Base-by-base conservation (phyloP, 37 sponge, comb jelly and placozoan species). In the Chondrilla cf. caribensis region DNA sequence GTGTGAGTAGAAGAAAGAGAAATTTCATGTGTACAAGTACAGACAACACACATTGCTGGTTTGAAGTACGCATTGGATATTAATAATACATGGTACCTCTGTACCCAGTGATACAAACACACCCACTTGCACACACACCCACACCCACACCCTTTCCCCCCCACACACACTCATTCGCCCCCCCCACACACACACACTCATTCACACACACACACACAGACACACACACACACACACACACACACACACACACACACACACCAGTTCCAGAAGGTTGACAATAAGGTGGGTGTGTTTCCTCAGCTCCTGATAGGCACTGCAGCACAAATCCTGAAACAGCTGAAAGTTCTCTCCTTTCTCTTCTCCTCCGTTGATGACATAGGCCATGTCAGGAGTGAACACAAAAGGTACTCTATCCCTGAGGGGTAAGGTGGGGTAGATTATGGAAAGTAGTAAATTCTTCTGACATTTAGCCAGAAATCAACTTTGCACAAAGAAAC, bases 351-450 rank as follows among this genome's bases (percentile, higher is more conserved):
- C 41, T 18, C 89, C 90, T 8, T 86, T 89, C 43, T 81, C 81
- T 40, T 90, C 96, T 0, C 96, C 88, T 0, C 81, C 91, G 68
- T 96, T 93, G 70, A 96, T 96, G 39, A 96, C 96, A 60, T 93
- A 96, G 11, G 96, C 96, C 96, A 96, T 96, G 81, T 96, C 96
- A 4, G 90, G 93, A 41, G 96, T 96, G 38, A 96, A 86, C 15
- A 96, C 93, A 86, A 96, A 96, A 18, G 96, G 96, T 18, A 84
- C 89, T 43, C 96, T 71, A 58, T 96, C 96, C 70, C 96, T 92
- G 73, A 15, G 75, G 5, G 55, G 35, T 6, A 7, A 51, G 35
- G 75, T 35, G 41, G 22, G 51, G 70, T 32, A n/a, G 62, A 35
- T 31, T 14, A 11, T 15, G 22, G 58, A 39, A 58, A 0, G 58